Conservation (phyloP, 1,140 invertebrate genomes). For the Cydia amplana region DNA sequence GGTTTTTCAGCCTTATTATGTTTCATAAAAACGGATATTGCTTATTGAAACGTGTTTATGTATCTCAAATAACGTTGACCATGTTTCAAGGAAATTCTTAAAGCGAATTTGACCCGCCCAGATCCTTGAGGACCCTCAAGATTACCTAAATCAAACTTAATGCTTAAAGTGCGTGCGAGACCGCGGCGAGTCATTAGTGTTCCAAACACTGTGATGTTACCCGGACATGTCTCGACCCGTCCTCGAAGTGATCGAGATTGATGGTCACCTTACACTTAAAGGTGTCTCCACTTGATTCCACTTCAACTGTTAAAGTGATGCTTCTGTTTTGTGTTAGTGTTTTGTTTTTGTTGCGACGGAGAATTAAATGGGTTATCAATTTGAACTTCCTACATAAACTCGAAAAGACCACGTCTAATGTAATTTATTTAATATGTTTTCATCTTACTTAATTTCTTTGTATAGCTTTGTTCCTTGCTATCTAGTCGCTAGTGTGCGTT, state of each 20-base stretch:
- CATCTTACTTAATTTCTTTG: no score
- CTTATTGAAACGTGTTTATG: no score
- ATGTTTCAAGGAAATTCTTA: neutral
- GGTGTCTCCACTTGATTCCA: constrained; percentile 11
- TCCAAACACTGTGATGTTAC: constrained; percentile 7
- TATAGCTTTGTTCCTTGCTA: no score
- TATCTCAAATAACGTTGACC: neutral
- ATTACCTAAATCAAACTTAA: constrained; percentile 17
- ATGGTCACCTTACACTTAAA: constrained; percentile 21
- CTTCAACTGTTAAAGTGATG: constrained; percentile 10
- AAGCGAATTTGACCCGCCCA: neutral
- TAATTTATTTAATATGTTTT: no score
- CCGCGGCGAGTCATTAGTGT: constrained; percentile 5
- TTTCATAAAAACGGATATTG: no score
- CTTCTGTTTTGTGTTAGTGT: neutral
- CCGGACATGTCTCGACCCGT: constrained; percentile 27
- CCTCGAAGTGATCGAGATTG: constrained; percentile 16
- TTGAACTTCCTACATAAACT: neutral
- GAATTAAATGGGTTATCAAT: neutral
- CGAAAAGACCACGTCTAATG: no score
- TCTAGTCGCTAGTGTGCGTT: no score
- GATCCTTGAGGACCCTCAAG: neutral
- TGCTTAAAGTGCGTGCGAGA: constrained; percentile 2
- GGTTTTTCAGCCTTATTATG: no score
- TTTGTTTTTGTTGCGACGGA: neutral